These are phyloP conservation scores for Zaprionus obscuricornis DNA, from an alignment of 2,888 invertebrate species.

Conservation along the genomic window DNA sequence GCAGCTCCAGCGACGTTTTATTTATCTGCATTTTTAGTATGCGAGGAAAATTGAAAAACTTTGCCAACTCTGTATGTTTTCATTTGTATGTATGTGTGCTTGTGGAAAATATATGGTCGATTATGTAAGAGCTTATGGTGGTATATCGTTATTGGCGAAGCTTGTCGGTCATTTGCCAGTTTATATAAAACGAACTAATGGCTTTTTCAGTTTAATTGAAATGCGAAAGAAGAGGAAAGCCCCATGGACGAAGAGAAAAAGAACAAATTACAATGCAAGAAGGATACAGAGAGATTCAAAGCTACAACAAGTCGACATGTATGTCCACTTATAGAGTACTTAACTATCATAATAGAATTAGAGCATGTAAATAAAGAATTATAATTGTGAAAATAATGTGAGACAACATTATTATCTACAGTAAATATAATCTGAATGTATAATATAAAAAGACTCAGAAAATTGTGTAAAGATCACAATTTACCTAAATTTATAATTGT, in stretches of 20 bases:
- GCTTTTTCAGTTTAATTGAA: slow-evolving; percentile 50
- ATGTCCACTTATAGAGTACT: slow-evolving; percentile 18
- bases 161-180: slow-evolving; percentile 34
- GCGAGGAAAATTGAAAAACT: slow-evolving; percentile 70
- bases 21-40: slow-evolving; percentile 58
- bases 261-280: too few species aligned
- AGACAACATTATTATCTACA: too few species aligned
- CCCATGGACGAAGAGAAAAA: too few species aligned
- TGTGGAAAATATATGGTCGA: slow-evolving; percentile 56
- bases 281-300: not conserved
- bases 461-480: too few species aligned
- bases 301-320: slow-evolving; percentile 9
- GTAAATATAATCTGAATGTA: too few species aligned
- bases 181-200: slow-evolving; percentile 54
- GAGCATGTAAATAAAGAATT: too few species aligned
- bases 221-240: slow-evolving; percentile 14
- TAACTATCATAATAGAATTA: slow-evolving; percentile 9
- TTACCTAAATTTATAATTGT: too few species aligned
- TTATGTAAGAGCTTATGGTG: slow-evolving; percentile 63
- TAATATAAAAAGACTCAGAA: too few species aligned
- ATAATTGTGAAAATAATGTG: too few species aligned
- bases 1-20: slow-evolving; percentile 52
- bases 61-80: slow-evolving; percentile 20
- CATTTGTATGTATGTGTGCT: slow-evolving; percentile 13
- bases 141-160: slow-evolving; percentile 44